phyloP scores from a whole-genome alignment of 2,888 invertebrate species.

The Cecidostiba fungosa region DNA sequence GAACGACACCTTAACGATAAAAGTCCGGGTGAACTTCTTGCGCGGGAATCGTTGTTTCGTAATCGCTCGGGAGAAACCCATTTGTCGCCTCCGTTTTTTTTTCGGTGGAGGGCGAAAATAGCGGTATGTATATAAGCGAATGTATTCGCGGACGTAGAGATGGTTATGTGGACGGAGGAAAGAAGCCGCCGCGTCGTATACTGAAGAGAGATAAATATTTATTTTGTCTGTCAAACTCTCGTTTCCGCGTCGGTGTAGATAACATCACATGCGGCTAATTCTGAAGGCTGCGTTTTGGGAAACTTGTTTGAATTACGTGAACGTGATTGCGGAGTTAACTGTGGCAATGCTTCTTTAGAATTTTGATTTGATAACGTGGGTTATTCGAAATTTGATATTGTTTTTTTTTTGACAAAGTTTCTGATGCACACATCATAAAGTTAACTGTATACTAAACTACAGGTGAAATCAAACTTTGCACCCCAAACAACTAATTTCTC shows the following conservation, averaged over 20 bases:
- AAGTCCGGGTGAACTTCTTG: neutral
- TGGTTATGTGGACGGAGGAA: neutral
- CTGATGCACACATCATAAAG: no score
- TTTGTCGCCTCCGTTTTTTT: neutral
- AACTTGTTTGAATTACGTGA: neutral
- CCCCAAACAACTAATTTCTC: neutral
- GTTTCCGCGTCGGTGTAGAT: neutral
- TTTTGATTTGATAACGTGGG: neutral
- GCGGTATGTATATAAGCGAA: neutral
- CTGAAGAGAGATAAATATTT: slow-evolving; percentile 23
- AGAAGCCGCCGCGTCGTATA: neutral
- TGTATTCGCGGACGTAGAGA: neutral
- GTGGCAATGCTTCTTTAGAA: no score
- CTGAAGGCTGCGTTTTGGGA: neutral
- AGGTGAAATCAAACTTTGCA: neutral
- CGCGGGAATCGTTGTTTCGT: neutral
- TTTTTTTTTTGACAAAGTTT: no score
- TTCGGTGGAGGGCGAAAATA: neutral
- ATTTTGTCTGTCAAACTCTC: slow-evolving; percentile 12
- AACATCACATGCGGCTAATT: neutral
- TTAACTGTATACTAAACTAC: no score
- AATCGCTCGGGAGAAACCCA: neutral
- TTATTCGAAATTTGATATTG: no score
- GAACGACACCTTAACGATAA: neutral
- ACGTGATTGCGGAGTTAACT: neutral